phyloP scores from a whole-genome alignment of 2,797 vertebrate species.

The Ciconia nigra region DNA sequence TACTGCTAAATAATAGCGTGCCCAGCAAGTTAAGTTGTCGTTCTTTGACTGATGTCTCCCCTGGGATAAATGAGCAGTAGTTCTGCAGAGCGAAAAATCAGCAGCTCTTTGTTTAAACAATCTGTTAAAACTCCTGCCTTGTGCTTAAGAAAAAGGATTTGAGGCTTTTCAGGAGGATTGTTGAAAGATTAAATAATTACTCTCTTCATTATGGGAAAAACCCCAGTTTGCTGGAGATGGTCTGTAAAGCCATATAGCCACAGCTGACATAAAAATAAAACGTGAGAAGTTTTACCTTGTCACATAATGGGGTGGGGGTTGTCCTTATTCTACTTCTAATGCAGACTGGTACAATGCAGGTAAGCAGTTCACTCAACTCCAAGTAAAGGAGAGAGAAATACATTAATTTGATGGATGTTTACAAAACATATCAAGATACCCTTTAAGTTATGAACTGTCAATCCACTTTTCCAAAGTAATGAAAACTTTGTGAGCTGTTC shows the following conservation, averaged over 20 bases:
- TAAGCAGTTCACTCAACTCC: neutral
- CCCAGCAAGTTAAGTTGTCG: neutral
- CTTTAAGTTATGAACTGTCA: neutral
- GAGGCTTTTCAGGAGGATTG: neutral
- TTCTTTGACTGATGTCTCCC: conserved; percentile 3
- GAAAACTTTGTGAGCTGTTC: neutral
- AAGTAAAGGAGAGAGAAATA: neutral
- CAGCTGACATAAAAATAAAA: neutral
- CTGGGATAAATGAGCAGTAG: conserved; percentile 24
- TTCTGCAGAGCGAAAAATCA: neutral
- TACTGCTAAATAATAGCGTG: neutral
- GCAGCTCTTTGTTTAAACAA: conserved; percentile 23
- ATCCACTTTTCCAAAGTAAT: neutral
- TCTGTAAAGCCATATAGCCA: neutral
- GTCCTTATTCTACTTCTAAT: neutral
- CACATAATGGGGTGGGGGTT: neutral
- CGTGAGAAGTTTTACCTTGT: neutral
- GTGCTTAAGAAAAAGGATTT: neutral
- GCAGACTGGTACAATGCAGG: neutral
- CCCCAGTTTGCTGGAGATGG: neutral
- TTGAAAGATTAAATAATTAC: conserved; percentile 36
- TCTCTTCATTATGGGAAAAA: neutral
- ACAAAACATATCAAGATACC: neutral
- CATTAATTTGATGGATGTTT: neutral
- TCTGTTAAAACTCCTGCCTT: neutral